Base-by-base conservation (phyloP, 30 jellyfish, hydroid and myxozoan genomes). In the Phacellophora camtschatica region DNA sequence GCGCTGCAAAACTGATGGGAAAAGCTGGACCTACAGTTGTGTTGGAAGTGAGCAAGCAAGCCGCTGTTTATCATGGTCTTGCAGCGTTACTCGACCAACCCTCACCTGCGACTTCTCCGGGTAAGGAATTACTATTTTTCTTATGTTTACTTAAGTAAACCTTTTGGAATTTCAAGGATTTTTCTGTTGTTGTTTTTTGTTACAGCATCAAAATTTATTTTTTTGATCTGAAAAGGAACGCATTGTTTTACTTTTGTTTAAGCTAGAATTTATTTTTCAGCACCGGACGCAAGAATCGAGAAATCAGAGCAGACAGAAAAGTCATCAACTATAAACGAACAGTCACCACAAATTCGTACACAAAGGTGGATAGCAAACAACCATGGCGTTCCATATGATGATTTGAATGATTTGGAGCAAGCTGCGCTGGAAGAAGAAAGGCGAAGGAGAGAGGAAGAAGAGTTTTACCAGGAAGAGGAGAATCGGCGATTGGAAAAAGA, bases 1-100 rank as follows among this genome's bases (percentile, higher is more conserved):
- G 98, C 24, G 98, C 98, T 57, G 98, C 98, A 0, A 74, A 75
- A n/a, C 53, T 71, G 37, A 92, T 92, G 98, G 97, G 96, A 30
- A 78, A 86, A 80, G 63, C 97, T 57, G 97, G 96, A 5, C 68
- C 96, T 0, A 61, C 85, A 12, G 95, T 92, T 25, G 74, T 95
- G 30, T 68, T 92, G 32, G 96, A 92, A 59, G 82, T 92, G 2
- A 34, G 77, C 53, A 85, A 92, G 61, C 89, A 86, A 51, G 98
- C 98, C 27, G 98, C 97, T 3, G 92, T 86, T 46, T 74, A 71
- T 42, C 98, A 92, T 41, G 98, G 98, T 36, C 94, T 92, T 8
- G 88, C 97, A 1, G 73, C 66, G 0, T 54, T 92, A 23, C 81
- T 92, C 18, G 66, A 57, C 39, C 89, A 81, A 9, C 83, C 85